Conservation (phyloP, 2,797 vertebrate species). For the Florisuga fusca region DNA sequence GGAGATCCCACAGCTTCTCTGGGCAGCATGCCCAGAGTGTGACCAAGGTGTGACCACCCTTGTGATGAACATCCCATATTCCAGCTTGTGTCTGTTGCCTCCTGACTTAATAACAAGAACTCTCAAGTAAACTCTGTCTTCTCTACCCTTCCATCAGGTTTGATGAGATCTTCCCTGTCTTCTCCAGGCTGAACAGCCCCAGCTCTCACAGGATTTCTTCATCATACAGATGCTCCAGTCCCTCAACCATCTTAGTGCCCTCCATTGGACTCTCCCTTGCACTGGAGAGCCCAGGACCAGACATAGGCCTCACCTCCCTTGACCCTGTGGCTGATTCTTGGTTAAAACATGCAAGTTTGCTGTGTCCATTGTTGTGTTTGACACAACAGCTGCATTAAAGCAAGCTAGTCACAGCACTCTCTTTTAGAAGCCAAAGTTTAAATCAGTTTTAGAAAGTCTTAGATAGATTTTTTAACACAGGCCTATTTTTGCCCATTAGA, state of each 20-base stretch:
- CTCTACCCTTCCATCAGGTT: neutral
- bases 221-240: neutral
- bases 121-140: neutral
- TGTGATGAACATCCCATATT: neutral
- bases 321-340: neutral
- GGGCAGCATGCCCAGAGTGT: accelerated
- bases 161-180: neutral
- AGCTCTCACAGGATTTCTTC: neutral
- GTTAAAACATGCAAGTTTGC: neutral
- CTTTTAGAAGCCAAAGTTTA: neutral
- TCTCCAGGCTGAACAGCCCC: neutral
- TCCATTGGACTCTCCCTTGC: neutral
- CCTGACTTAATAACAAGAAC: neutral
- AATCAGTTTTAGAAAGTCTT: neutral
- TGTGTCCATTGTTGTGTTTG: accelerated
- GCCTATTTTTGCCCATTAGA: neutral
- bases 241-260: neutral
- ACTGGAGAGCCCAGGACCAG: neutral
- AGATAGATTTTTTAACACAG: neutral
- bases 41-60: neutral
- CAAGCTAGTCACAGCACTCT: neutral
- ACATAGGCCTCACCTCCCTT: neutral
- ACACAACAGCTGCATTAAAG: neutral
- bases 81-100: neutral
- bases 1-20: accelerated